Evolutionary conservation across 2,113 vertebrate species (phyloP).

Genomic region (Argyrosomus japonicus): DNA sequence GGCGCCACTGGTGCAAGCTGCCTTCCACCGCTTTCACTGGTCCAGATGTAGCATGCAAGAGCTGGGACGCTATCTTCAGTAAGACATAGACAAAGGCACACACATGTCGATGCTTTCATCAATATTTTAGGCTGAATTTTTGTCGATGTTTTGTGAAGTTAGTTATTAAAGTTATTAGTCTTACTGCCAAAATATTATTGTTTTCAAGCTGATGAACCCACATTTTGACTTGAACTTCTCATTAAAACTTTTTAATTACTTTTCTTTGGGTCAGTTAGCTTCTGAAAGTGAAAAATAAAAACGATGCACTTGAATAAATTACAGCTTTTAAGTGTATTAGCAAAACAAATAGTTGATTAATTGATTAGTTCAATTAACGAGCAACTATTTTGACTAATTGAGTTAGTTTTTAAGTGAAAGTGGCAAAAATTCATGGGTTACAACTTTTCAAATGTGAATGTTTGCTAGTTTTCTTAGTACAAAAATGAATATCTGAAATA

Average conservation of each 20-base stretch:
- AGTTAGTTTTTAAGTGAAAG: not conserved
- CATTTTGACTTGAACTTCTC: no score
- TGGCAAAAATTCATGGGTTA: not conserved
- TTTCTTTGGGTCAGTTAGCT: no score
- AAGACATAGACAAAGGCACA: conserved; percentile 70
- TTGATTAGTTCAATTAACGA: no score
- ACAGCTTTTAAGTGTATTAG: not conserved
- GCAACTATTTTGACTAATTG: not conserved
- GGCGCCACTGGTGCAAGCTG: conserved; percentile 97
- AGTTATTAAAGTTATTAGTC: not conserved
- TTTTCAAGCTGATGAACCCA: not conserved
- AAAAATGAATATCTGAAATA: no score
- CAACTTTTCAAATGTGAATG: not conserved
- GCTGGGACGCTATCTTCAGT: conserved; percentile 95
- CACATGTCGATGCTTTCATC: not conserved
- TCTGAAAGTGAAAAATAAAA: not conserved
- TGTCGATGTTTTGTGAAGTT: not conserved
- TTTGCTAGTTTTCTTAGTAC: not conserved
- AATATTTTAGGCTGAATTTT: not conserved
- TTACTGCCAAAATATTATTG: no score
- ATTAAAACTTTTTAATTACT: no score
- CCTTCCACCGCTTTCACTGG: conserved; percentile 99
- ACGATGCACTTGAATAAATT: not conserved
- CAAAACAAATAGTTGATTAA: not conserved
- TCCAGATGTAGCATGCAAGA: conserved; percentile 98